Conservation (phyloP, 2,113 vertebrate species). For the Noctilio leporinus region DNA sequence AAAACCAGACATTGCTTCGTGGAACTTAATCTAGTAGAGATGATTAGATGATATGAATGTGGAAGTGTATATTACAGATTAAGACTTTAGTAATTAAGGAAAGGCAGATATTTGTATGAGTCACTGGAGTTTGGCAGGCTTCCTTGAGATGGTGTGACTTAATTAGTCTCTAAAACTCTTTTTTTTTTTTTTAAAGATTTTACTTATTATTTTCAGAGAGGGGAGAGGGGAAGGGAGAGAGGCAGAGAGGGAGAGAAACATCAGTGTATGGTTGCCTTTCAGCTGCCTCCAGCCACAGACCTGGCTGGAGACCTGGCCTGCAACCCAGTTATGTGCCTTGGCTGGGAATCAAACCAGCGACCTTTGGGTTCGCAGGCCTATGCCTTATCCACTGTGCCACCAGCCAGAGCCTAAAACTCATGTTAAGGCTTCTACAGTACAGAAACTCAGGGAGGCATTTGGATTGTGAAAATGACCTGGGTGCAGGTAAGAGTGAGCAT, state of each 20-base stretch:
- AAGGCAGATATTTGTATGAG: neutral
- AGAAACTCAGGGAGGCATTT: neutral
- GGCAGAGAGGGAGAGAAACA: too few relatives aligned
- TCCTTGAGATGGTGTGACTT: neutral
- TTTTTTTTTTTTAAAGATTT: too few relatives aligned
- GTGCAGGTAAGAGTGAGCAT: neutral
- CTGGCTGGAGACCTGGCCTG: too few relatives aligned
- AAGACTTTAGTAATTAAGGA: neutral
- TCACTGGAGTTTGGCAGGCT: neutral
- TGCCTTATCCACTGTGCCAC: too few relatives aligned
- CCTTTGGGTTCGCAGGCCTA: too few relatives aligned
- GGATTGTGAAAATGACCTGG: neutral
- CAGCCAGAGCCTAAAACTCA: neutral
- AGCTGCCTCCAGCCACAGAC: too few relatives aligned
- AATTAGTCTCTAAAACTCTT: neutral
- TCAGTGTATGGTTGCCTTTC: too few relatives aligned
- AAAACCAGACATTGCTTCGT: slow-evolving; percentile 14
- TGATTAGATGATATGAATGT: neutral
- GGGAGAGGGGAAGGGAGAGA: too few relatives aligned
- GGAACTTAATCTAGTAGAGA: slow-evolving; percentile 2
- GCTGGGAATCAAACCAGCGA: too few relatives aligned
- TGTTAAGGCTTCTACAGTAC: slow-evolving; percentile 5
- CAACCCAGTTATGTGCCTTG: too few relatives aligned
- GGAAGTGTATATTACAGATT: neutral
- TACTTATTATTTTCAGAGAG: too few relatives aligned